phyloP scores from a whole-genome alignment of 2,113 vertebrate genomes.

The Rhizomys pruinosus region DNA sequence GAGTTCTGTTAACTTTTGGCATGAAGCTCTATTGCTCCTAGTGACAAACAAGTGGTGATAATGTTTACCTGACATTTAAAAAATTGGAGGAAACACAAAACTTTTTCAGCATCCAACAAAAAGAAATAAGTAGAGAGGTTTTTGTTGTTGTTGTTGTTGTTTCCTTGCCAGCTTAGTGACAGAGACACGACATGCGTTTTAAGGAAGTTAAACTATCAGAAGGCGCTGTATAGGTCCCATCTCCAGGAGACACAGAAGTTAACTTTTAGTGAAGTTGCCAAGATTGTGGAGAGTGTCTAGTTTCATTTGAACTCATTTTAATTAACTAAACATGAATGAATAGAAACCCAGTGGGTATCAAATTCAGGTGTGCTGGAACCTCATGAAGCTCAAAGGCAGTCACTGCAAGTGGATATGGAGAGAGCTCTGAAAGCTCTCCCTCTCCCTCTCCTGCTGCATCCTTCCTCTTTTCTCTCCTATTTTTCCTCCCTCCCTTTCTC shows the following conservation, averaged over 20 bases:
- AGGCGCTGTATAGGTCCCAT: background rate
- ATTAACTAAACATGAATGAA: background rate
- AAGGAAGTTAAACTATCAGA: background rate
- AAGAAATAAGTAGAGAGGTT: background rate
- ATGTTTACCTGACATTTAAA: background rate
- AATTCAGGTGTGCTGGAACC: background rate
- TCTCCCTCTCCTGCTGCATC: background rate
- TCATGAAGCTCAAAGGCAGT: background rate
- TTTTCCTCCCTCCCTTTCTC: background rate
- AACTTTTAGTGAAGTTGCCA: background rate
- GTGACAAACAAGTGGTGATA: slow-evolving; percentile 10
- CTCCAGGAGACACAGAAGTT: background rate
- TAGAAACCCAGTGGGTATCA: background rate
- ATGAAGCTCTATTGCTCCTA: background rate
- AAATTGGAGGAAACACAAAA: background rate
- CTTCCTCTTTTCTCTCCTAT: background rate
- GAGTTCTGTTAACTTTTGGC: slow-evolving; percentile 44
- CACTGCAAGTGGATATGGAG: background rate
- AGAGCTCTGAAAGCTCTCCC: background rate
- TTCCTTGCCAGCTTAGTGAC: background rate
- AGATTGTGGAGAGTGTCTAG: background rate
- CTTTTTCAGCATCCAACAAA: background rate
- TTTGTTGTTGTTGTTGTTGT: no score
- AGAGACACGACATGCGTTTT: background rate
- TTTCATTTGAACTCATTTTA: background rate